phyloP scores from a whole-genome alignment of 2,797 vertebrate genomes.

The Hoplostethus atlanticus region DNA sequence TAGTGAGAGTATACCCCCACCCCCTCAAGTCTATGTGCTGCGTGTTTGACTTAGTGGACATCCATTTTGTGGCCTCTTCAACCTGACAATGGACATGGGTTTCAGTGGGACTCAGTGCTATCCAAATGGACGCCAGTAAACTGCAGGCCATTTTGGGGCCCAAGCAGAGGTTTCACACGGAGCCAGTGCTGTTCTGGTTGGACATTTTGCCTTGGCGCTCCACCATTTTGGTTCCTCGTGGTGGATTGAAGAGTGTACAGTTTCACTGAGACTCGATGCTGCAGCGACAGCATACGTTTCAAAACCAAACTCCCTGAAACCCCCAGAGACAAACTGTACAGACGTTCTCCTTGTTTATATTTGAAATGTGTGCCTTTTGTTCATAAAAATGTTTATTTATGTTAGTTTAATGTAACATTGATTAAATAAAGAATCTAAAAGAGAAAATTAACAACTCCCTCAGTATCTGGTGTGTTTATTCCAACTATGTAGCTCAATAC shows the following conservation, averaged over 20 bases:
- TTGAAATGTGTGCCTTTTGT: conserved; percentile 94
- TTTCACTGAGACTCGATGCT: conserved; percentile 61
- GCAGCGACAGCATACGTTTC: conserved; percentile 48
- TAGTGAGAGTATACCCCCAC: conserved; percentile 64
- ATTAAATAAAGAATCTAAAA: conserved; percentile 85
- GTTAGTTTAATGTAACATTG: conserved; percentile 92
- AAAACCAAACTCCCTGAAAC: conserved; percentile 52
- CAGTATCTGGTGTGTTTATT: conserved; percentile 28
- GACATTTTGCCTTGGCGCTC: conserved; percentile 52
- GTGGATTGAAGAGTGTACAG: conserved; percentile 55
- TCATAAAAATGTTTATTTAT: conserved; percentile 96
- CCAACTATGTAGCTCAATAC: neutral
- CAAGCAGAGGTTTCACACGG: conserved; percentile 60
- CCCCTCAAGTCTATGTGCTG: conserved; percentile 65
- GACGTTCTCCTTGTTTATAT: conserved; percentile 91
- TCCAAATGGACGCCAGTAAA: conserved; percentile 47
- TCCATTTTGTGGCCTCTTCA: conserved; percentile 73
- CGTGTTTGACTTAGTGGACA: conserved; percentile 71
- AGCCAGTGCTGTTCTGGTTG: conserved; percentile 57
- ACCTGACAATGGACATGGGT: conserved; percentile 57
- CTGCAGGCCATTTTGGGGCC: conserved; percentile 42
- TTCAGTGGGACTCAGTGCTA: conserved; percentile 54
- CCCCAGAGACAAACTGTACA: conserved; percentile 88
- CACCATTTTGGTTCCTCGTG: conserved; percentile 47
- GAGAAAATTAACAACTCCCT: conserved; percentile 52